Base-by-base conservation (phyloP, 1,140 invertebrate genomes). In the Drosophila auraria region DNA sequence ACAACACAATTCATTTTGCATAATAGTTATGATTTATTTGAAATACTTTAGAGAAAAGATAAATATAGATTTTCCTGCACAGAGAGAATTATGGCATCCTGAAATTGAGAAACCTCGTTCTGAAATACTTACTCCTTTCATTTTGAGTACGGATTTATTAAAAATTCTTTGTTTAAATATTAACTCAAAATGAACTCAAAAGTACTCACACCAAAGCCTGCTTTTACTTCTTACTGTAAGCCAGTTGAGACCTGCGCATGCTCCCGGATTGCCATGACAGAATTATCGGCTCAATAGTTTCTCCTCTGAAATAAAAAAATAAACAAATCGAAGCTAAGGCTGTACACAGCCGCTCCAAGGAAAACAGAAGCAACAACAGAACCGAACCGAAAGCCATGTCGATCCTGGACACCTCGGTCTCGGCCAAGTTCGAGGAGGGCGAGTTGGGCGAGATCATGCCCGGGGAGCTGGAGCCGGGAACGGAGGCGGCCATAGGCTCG, bases 231-330 rank as follows among this genome's bases (percentile, higher is more conserved):
- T 11, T 8, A 33, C 1, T 27, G 7, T n/a, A 51, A 7, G 20
- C 20, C 33, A 12, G 25, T 8, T 5, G n/a, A 14, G 51, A 54
- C 51, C 27, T 73, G 64, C 81, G 82, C 82, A 83, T 82, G 82
- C 73, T 44, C 71, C 40, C 38, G 17, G 15, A 83, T 86, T 87
- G 83, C 83, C 83, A 87, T 86, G 83, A 63, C 78, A 77, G 50
- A 66, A 36, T 54, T 59, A 38, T 8, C 20, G 9, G 33, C 3
- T 33, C 33, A 33, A 33, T 33, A 33, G 45, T 62, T 63, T 62
- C 23, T 33, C 25, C 17, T 11, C 51, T 77, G 15, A 68, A 65
- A 25, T 59, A 15, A 40, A 57, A 42, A 62, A 49, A 60, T 20
- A 42, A 72, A 60, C 23, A 12, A 69, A 30, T 51, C 33, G 30